Conservation (phyloP, 2,797 vertebrate species). For the Enteromius treurensis region DNA sequence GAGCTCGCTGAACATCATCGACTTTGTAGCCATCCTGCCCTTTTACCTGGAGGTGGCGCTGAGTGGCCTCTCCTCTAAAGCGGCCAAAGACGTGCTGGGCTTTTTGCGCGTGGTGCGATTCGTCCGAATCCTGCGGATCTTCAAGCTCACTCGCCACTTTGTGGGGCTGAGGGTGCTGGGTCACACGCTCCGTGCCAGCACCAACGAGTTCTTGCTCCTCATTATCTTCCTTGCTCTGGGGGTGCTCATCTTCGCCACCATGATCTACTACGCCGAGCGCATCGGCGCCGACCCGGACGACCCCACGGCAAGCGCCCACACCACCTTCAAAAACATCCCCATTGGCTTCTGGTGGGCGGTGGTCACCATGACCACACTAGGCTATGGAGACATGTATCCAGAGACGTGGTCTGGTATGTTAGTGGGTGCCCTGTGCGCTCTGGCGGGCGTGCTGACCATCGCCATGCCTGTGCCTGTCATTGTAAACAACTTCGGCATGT, state of each 20-base stretch:
- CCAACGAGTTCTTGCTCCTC: slow-evolving; percentile 97
- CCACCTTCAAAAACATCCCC: slow-evolving; percentile 98
- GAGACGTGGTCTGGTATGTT: slow-evolving; percentile 99
- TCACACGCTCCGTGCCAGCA: slow-evolving; percentile 96
- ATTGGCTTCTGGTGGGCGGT: slow-evolving; percentile 99
- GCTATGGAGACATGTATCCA: slow-evolving; percentile 99
- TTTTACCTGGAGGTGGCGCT: slow-evolving; percentile 98
- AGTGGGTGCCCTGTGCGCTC: slow-evolving; percentile 95
- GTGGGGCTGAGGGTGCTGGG: slow-evolving; percentile 94
- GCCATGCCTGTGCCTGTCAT: slow-evolving; percentile 99
- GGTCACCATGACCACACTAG: slow-evolving; percentile 99
- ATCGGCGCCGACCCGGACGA: slow-evolving; percentile 94
- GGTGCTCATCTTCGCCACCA: slow-evolving; percentile 98
- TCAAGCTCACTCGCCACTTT: slow-evolving; percentile 97
- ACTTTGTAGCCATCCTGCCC: slow-evolving; percentile 99
- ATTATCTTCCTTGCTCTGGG: slow-evolving; percentile 98
- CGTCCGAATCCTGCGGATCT: slow-evolving; percentile 96
- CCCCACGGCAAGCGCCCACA: slow-evolving; percentile 92
- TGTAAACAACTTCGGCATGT: slow-evolving; percentile 99
- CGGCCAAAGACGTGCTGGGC: slow-evolving; percentile 97
- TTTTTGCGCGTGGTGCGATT: slow-evolving; percentile 97
- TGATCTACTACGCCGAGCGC: slow-evolving; percentile 99
- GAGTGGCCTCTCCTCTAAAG: slow-evolving; percentile 96
- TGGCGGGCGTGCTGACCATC: slow-evolving; percentile 97
- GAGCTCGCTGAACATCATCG: slow-evolving; percentile 97